Evolutionary conservation across 1,140 invertebrate genomes (phyloP).

Genomic region (Achroia grisella): DNA sequence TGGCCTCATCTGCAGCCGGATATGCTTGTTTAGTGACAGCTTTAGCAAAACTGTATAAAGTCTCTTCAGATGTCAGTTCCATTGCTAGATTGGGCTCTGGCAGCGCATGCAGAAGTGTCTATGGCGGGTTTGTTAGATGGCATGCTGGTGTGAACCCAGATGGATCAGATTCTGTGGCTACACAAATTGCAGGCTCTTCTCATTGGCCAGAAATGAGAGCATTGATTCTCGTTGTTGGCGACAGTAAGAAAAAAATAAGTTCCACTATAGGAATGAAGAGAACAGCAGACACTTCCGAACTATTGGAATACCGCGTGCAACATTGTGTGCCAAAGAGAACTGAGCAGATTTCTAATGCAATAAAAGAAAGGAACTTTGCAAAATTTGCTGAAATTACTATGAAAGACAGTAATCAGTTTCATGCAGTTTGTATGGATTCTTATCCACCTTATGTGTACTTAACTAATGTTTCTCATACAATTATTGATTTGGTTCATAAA

Average conservation of each 20-base stretch:
- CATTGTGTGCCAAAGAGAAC: conserved; percentile 83
- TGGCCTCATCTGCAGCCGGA: conserved; percentile 98
- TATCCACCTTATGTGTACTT: conserved; percentile 96
- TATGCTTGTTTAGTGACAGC: conserved; percentile 92
- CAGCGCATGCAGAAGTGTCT: conserved; percentile 95
- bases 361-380: conserved; percentile 86
- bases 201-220: conserved; percentile 96
- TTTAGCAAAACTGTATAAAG: conserved; percentile 83
- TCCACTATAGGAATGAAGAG: conserved; percentile 95
- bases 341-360: conserved; percentile 83
- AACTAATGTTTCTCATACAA: conserved; percentile 88
- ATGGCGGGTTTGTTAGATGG: conserved; percentile 96
- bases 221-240: conserved; percentile 93
- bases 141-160: conserved; percentile 79
- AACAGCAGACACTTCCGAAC: conserved; percentile 86
- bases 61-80: conserved; percentile 86
- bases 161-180: conserved; percentile 90
- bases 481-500: conserved; percentile 86
- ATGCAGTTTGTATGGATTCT: conserved; percentile 95
- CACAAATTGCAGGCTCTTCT: conserved; percentile 79
- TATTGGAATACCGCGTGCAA: conserved; percentile 85
- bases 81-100: conserved; percentile 94
- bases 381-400: conserved; percentile 96
- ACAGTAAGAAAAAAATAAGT: conserved; percentile 87
- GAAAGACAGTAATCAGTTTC: conserved; percentile 98